Evolutionary conservation across 2,888 invertebrate species (phyloP), one percentile per base, ranked within the genome.

Genomic region (Poecilobothrus nobilitatus): DNA sequence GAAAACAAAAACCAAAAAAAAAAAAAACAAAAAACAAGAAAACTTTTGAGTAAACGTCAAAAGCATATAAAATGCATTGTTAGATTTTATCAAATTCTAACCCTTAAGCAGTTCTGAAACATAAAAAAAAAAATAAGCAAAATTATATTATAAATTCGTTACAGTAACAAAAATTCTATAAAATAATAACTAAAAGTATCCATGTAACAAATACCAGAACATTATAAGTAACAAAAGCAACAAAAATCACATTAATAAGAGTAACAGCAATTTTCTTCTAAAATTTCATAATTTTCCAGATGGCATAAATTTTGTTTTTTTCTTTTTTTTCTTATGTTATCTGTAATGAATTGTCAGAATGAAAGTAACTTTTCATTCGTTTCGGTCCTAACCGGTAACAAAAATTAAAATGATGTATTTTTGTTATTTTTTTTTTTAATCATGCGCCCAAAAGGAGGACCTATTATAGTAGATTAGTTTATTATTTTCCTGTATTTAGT

Each of bases 11-110:
- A 27, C 5, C 37, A 37, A 37, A 37, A n/a, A 37, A 8, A 37
- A 37, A 37, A 37, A 37, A 27, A 27, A 27, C 27, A 27, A 37
- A 37, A 37, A 37, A 41, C 41, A 41, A 6, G 53, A 53, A 53
- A 53, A 53, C 18, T 53, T 53, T 18, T 53, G 18, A 15, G 9
- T 53, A 18, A 53, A 53, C 53, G 53, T 53, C 53, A 53, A 53
- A 53, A 53, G 15, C 53, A 53, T 53, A 53, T 53, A 53, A 53
- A 53, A 53, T 53, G 53, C 53, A 53, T 53, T 53, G 53, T 53
- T 53, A 53, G n/a, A 53, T 53, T 18, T 15, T 53, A 53, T 53
- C 53, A 53, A 53, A 53, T 12, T 53, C 53, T 53, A 53, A 53
- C 53, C 53, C 53, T 53, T 2, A 53, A 53, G 53, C 53, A 53